Evolutionary conservation across 1,140 invertebrate genomes (phyloP).

Genomic region (Drosophila neocordata): DNA sequence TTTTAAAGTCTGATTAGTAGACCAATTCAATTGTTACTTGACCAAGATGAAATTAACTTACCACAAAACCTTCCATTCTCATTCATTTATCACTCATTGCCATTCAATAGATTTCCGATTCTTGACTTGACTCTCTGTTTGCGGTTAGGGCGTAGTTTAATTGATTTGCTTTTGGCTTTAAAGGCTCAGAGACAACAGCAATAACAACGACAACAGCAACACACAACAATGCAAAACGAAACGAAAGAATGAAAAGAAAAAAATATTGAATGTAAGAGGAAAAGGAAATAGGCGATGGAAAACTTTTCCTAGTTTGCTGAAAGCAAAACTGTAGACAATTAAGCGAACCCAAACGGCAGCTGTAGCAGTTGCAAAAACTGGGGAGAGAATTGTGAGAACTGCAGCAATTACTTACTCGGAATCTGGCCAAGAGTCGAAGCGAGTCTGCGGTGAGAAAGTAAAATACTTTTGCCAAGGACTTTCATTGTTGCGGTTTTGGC

Average conservation of each 20-base stretch:
- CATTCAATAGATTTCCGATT: constrained; percentile 24
- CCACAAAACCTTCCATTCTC: background rate
- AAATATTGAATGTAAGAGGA: background rate
- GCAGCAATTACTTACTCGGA: constrained; percentile 77
- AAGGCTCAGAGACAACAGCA: constrained; percentile 37
- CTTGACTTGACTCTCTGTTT: constrained; percentile 34
- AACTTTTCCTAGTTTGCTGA: constrained; percentile 43
- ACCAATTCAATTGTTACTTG: background rate
- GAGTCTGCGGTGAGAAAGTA: constrained; percentile 73
- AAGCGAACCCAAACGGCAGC: constrained; percentile 34
- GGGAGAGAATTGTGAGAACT: constrained; percentile 55
- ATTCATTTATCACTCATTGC: background rate
- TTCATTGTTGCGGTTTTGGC: constrained; percentile 71
- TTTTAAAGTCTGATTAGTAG: background rate
- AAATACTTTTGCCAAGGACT: constrained; percentile 75
- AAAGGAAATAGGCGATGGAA: constrained; percentile 41
- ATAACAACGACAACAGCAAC: background rate
- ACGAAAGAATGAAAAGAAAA: background rate
- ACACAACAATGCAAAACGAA: constrained; percentile 7
- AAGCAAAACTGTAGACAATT: constrained; percentile 77
- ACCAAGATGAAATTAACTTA: background rate
- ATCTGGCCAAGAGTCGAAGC: constrained; percentile 58
- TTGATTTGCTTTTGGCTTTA: constrained; percentile 65
- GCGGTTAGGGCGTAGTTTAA: constrained; percentile 56
- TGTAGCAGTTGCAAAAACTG: background rate